phyloP scores from a whole-genome alignment of 2,113 vertebrate species.

The Dipodomys ordii region DNA sequence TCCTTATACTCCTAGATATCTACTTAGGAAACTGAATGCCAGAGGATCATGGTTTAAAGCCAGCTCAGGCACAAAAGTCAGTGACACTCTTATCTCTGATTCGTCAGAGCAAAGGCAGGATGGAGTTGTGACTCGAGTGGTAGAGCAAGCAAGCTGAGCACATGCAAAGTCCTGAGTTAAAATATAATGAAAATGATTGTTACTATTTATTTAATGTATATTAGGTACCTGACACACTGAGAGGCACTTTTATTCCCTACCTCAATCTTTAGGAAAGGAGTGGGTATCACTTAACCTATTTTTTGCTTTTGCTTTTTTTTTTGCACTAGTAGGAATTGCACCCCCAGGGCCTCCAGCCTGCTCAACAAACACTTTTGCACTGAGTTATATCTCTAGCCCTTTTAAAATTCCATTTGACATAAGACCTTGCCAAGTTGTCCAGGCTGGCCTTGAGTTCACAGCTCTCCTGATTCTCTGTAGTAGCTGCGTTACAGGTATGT shows the following conservation, averaged over 20 bases:
- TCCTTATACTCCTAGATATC: too few relatives aligned
- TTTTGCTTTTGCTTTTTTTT: too few relatives aligned
- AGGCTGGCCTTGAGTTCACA: background rate
- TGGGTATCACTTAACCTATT: background rate
- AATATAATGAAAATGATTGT: background rate
- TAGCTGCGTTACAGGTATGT: background rate
- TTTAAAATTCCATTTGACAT: background rate
- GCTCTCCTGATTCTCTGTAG: background rate
- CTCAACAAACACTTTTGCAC: background rate
- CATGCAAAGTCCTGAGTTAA: slow-evolving; percentile 16
- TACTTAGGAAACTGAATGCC: too few relatives aligned
- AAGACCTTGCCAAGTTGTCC: background rate
- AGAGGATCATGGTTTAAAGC: background rate
- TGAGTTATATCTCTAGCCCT: background rate
- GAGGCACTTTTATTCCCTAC: background rate
- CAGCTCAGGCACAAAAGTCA: background rate
- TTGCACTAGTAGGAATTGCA: background rate
- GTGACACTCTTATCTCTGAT: too few relatives aligned
- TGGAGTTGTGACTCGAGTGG: too few relatives aligned
- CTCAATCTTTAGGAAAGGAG: background rate
- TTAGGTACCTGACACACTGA: background rate
- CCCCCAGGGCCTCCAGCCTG: too few relatives aligned
- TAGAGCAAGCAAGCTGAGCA: too few relatives aligned
- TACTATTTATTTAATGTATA: background rate
- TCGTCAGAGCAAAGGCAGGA: too few relatives aligned